A percentile compares a stretch with the other conserved stretches of the same genome.
Conservation (phyloP, 35 echinoderm and acorn worm species). For the Hemicentrotus pulcherrimus region DNA sequence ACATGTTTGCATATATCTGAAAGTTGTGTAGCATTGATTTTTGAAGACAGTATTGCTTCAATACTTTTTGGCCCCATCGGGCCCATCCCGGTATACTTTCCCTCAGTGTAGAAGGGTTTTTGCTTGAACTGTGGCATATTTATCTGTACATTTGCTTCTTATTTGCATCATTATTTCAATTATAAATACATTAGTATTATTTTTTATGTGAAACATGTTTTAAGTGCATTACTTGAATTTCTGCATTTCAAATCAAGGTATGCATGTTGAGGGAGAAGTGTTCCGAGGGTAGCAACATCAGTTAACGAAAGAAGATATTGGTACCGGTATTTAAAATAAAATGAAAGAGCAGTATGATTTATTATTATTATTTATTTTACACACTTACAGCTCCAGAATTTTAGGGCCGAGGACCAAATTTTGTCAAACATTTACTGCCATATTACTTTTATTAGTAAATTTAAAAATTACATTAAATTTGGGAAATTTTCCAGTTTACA, state of each 20-base stretch:
- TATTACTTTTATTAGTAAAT: not conserved
- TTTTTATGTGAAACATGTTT: not conserved
- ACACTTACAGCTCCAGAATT: not conserved
- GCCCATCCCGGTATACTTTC: not conserved
- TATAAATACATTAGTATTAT: not conserved
- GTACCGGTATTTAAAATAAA: not conserved
- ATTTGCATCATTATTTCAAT: not conserved
- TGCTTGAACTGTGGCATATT: not conserved
- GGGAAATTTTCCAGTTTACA: too few relatives aligned
- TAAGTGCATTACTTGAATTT: not conserved
- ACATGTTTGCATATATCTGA: not conserved
- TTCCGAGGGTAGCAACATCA: not conserved
- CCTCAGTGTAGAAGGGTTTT: not conserved
- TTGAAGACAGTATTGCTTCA: not conserved
- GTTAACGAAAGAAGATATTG: not conserved
- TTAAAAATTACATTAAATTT: not conserved
- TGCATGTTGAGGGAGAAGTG: not conserved
- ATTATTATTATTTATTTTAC: not conserved
- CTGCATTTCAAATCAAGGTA: not conserved
- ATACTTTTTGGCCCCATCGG: not conserved
- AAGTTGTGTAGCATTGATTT: not conserved
- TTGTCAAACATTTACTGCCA: not conserved
- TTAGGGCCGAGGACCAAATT: not conserved
- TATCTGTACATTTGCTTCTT: constrained; percentile 1
- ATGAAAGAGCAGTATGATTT: not conserved